Percentiles rank a stretch among this genome's conserved stretches.
These are phyloP conservation scores for Caracal caracal DNA, from an alignment of 2,113 vertebrate genomes.

Conservation along the genomic window DNA sequence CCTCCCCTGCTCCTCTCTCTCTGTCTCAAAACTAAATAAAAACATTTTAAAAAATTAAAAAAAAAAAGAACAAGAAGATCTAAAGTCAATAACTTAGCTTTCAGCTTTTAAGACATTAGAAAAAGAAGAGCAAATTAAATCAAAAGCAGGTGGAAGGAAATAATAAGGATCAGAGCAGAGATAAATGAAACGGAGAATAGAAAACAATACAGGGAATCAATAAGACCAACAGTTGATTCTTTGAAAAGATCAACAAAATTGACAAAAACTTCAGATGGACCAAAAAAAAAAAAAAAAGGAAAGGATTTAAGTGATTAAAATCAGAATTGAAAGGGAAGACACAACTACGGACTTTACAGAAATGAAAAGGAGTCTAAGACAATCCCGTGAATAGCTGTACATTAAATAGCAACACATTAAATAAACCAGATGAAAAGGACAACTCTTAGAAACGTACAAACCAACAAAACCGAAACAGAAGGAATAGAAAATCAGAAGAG, in stretches of 20 bases:
- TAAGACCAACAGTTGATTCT: not conserved
- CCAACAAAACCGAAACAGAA: not conserved
- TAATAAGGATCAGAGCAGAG: not conserved
- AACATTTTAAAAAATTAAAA: rapidly evolving
- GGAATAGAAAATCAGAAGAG: not conserved
- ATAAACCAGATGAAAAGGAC: not conserved
- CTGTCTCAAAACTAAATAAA: too few species aligned
- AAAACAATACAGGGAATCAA: not conserved
- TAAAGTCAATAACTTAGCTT: not conserved
- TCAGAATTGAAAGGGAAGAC: not conserved
- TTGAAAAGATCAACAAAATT: constrained; percentile 4
- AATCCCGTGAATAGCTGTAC: not conserved
- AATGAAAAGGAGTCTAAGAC: not conserved
- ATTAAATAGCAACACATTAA: not conserved
- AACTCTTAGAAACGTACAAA: constrained; percentile 11
- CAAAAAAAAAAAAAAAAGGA: not conserved
- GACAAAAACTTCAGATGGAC: not conserved
- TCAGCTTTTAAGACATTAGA: not conserved
- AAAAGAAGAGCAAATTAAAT: not conserved
- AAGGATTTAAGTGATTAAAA: not conserved
- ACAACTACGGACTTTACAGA: not conserved
- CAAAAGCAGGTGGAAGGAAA: not conserved
- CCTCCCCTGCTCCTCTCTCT: too few species aligned
- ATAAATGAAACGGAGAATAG: not conserved
- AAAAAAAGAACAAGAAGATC: not conserved